Evolutionary conservation across 2,888 invertebrate species (phyloP).

Genomic region (Synanthedon tipuliformis): DNA sequence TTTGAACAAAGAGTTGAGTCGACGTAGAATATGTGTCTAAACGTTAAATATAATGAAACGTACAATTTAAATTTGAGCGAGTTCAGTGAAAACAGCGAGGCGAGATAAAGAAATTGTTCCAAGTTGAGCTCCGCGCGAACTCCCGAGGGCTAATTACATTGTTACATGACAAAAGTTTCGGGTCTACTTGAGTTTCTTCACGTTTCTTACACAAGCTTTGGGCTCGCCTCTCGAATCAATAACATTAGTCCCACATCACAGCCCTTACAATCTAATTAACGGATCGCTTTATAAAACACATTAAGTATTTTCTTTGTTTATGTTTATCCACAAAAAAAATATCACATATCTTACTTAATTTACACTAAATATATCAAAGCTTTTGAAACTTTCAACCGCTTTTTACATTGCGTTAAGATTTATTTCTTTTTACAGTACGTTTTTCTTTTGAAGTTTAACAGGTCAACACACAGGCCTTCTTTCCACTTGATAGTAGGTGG

Average conservation of each 20-base stretch:
- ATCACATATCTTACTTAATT: too few relatives aligned
- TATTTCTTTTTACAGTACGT: too few relatives aligned
- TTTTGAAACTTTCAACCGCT: too few relatives aligned
- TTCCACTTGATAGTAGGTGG: too few relatives aligned
- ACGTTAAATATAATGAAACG: neutral
- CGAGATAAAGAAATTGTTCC: conserved; percentile 59
- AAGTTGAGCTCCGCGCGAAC: conserved; percentile 37
- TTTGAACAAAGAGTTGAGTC: too few relatives aligned
- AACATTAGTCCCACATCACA: conserved; percentile 47
- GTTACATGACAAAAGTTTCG: conserved; percentile 64
- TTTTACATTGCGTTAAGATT: too few relatives aligned
- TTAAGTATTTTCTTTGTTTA: neutral
- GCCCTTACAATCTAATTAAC: conserved; percentile 17
- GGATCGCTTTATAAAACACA: neutral
- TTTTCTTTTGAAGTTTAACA: too few relatives aligned
- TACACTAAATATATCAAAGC: too few relatives aligned
- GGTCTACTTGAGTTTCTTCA: conserved; percentile 55
- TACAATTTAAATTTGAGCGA: conserved; percentile 33
- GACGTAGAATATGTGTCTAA: neutral
- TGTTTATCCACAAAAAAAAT: too few relatives aligned
- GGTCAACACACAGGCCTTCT: too few relatives aligned
- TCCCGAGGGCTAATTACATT: conserved; percentile 63
- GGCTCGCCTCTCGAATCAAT: conserved; percentile 40
- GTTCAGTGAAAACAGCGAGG: conserved; percentile 36
- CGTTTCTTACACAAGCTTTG: conserved; percentile 41